phyloP scores from a whole-genome alignment of 2,113 vertebrate species.

The Epinephelus lanceolatus region DNA sequence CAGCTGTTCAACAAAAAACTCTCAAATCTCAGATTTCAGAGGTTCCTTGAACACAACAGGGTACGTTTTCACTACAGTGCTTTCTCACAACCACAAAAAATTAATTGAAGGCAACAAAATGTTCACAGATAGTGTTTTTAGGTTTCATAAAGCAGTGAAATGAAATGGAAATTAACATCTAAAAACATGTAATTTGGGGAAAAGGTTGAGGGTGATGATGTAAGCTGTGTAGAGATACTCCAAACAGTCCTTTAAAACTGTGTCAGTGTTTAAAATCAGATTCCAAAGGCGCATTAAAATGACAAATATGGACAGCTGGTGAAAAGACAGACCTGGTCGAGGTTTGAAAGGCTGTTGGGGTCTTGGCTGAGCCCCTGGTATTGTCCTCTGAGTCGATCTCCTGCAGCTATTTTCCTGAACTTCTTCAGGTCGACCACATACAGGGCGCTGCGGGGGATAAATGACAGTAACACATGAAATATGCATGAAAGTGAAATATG shows the following conservation, averaged over 20 bases:
- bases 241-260: neutral
- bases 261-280: neutral
- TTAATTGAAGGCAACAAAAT: neutral
- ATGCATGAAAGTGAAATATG: neutral
- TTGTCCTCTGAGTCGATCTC: slow-evolving; percentile 95
- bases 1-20: neutral
- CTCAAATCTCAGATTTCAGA: neutral
- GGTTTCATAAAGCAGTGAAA: neutral
- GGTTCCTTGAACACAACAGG: neutral
- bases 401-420: slow-evolving; percentile 98
- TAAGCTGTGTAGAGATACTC: neutral
- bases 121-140: neutral
- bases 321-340: slow-evolving; percentile 90
- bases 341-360: slow-evolving; percentile 98
- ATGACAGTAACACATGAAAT: neutral
- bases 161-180: neutral
- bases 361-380: slow-evolving; percentile 99
- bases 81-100: neutral
- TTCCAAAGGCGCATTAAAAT: neutral
- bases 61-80: neutral
- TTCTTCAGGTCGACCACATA: slow-evolving; percentile 99
- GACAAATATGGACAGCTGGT: neutral
- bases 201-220: too few species aligned
- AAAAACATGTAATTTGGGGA: neutral
- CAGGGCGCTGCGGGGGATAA: slow-evolving; percentile 85